phyloP scores from a whole-genome alignment of 2,797 vertebrate genomes.

The Synaphobranchus kaupii region DNA sequence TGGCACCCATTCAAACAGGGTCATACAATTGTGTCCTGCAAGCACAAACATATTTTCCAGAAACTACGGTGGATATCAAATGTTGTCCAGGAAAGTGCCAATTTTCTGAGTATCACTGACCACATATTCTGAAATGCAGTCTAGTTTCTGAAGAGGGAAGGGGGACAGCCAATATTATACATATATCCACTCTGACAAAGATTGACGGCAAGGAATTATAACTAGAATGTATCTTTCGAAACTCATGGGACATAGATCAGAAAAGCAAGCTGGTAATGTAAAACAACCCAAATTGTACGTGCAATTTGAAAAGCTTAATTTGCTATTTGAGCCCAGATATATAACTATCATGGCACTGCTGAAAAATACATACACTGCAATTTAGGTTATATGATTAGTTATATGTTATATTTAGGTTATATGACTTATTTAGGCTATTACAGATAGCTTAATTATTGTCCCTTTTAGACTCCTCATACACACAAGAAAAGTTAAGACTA shows the following conservation, averaged over 20 bases:
- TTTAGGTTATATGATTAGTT: background rate
- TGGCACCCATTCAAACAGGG: background rate
- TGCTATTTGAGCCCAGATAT: background rate
- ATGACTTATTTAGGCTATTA: background rate
- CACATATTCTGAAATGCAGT: background rate
- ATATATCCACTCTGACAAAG: background rate
- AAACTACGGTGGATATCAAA: background rate
- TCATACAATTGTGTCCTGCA: background rate
- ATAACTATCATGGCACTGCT: background rate
- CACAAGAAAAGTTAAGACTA: background rate
- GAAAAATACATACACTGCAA: background rate
- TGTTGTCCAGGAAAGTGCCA: background rate
- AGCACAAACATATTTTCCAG: background rate
- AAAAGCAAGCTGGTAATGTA: background rate
- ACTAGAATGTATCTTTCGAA: background rate
- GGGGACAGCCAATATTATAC: background rate
- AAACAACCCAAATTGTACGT: background rate
- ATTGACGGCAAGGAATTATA: background rate
- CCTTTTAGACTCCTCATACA: background rate
- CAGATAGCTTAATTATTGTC: background rate
- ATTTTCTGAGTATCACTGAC: background rate
- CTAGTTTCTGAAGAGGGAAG: background rate
- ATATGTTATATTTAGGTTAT: no score
- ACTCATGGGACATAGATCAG: background rate
- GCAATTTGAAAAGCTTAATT: background rate